Conservation (phyloP, 2,888 invertebrate genomes). For the Deladenus siricidicola region DNA sequence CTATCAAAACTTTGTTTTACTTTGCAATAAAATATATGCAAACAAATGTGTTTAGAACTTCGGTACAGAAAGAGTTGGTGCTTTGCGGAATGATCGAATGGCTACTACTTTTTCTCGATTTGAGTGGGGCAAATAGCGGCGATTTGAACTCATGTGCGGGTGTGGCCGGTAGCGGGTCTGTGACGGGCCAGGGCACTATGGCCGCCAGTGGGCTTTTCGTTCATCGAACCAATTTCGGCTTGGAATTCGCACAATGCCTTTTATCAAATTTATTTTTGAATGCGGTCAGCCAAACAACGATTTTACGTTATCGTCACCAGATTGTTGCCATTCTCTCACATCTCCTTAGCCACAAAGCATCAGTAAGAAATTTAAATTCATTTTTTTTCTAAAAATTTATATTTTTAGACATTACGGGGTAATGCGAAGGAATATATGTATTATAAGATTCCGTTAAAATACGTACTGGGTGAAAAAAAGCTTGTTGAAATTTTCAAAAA, state of each 20-base stretch:
- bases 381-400: too few species aligned
- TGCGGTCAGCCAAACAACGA: constrained; percentile 25
- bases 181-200: background rate
- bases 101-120: constrained; percentile 17
- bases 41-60: constrained; percentile 18
- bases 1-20: too few species aligned
- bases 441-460: too few species aligned
- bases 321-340: constrained; percentile 17
- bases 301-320: constrained; percentile 29
- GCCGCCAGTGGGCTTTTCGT: background rate
- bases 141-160: background rate
- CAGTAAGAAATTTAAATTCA: too few species aligned
- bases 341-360: background rate
- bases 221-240: constrained; percentile 14
- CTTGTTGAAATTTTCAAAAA: too few species aligned
- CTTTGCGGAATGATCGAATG: constrained; percentile 35
- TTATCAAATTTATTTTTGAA: constrained; percentile 32
- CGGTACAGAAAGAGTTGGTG: constrained; percentile 35
- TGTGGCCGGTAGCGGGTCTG: background rate
- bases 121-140: background rate
- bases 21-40: too few species aligned
- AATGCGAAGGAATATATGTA: too few species aligned
- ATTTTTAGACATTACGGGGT: too few species aligned
- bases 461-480: too few species aligned
- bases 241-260: constrained; percentile 34